These are phyloP conservation scores for Percopsis omiscomaycus DNA, from an alignment of 2,797 vertebrate genomes.

Conservation along the genomic window DNA sequence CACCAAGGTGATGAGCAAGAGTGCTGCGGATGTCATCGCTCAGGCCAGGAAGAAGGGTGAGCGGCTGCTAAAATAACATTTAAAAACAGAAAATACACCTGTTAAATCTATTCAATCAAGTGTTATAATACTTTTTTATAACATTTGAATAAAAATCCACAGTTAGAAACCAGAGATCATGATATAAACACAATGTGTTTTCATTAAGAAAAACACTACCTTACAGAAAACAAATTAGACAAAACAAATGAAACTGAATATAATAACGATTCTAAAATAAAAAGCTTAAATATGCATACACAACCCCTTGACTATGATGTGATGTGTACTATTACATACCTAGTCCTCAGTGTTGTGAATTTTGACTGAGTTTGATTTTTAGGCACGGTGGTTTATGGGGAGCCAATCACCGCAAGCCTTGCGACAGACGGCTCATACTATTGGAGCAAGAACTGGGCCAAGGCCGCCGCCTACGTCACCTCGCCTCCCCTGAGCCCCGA, in stretches of 20 bases:
- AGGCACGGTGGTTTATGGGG: slow-evolving; percentile 97
- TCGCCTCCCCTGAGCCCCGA: slow-evolving; percentile 96
- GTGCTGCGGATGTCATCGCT: slow-evolving; percentile 94
- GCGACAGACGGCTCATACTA: slow-evolving; percentile 97
- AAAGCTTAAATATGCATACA: too few species aligned
- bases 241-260: background rate
- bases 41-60: slow-evolving; percentile 97
- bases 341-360: background rate
- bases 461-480: slow-evolving; percentile 95
- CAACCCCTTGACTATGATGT: too few species aligned
- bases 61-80: slow-evolving; percentile 15
- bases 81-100: background rate
- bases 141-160: background rate
- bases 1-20: slow-evolving; percentile 99
- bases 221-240: background rate
- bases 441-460: slow-evolving; percentile 99
- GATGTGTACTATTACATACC: too few species aligned
- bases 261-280: background rate
- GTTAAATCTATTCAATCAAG: background rate
- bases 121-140: background rate
- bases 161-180: background rate
- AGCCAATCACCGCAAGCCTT: slow-evolving; percentile 94
- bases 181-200: background rate
- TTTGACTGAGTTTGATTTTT: slow-evolving; percentile 8
- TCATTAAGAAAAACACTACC: background rate